Evolutionary conservation across 2,113 vertebrate species (phyloP).

Genomic region (Bambusicola thoracicus): DNA sequence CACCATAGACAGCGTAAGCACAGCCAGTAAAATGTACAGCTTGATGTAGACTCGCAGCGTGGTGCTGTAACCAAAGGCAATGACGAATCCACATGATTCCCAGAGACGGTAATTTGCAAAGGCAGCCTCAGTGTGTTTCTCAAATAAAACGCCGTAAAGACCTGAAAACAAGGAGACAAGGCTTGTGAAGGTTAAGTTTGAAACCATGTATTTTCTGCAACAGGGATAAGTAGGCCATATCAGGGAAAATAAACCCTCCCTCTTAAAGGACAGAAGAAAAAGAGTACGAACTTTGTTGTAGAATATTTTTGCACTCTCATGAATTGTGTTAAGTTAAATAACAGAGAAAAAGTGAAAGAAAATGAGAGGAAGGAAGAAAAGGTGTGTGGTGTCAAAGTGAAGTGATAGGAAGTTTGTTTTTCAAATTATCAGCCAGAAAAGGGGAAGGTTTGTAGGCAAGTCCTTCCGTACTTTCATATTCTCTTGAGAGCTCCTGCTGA

Average conservation of each 20-base stretch:
- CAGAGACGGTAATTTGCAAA: conserved; percentile 95
- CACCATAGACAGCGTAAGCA: conserved; percentile 76
- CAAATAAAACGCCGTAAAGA: conserved; percentile 89
- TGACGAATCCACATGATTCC: conserved; percentile 91
- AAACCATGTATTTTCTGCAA: neutral
- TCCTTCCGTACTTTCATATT: neutral
- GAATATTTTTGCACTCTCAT: neutral
- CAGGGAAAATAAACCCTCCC: neutral
- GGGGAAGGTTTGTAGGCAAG: neutral
- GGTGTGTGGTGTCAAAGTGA: neutral
- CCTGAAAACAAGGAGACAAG: conserved; percentile 70
- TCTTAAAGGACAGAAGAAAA: neutral
- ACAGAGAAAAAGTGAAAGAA: neutral
- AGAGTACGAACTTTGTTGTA: neutral
- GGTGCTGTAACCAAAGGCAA: conserved; percentile 90
- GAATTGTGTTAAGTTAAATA: neutral
- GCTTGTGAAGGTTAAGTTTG: neutral
- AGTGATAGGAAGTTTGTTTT: neutral
- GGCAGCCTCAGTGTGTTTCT: conserved; percentile 87
- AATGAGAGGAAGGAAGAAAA: neutral
- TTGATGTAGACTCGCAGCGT: conserved; percentile 86
- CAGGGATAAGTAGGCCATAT: neutral
- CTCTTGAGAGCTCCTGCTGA: neutral
- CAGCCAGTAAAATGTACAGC: conserved; percentile 82
- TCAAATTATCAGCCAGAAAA: neutral